phyloP scores from a whole-genome alignment of 2,888 invertebrate species.

The Sphaerophoria rueppellii region DNA sequence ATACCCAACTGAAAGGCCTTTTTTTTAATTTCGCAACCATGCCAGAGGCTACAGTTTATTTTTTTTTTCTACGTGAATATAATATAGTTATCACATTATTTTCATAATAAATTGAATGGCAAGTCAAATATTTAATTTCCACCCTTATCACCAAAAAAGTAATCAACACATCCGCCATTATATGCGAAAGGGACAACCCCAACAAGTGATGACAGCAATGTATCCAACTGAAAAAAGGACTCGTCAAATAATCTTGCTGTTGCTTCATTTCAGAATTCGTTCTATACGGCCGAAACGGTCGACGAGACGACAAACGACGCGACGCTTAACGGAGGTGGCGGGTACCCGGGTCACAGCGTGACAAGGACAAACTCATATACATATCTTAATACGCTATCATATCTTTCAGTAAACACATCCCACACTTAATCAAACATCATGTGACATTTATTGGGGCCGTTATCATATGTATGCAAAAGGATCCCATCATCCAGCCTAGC shows the following conservation, averaged over 20 bases:
- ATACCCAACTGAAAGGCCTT: not conserved
- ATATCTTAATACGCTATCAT: slow-evolving; percentile 71
- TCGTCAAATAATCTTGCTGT: slow-evolving; percentile 47
- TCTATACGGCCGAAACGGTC: not conserved
- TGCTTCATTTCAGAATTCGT: slow-evolving; percentile 49
- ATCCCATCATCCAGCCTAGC: slow-evolving; percentile 26
- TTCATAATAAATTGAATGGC: slow-evolving; percentile 50
- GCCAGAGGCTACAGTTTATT: not conserved
- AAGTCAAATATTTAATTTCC: slow-evolving; percentile 66
- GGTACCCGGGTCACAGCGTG: not conserved
- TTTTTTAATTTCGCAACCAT: not conserved
- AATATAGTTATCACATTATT: slow-evolving; percentile 37
- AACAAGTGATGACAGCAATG: slow-evolving; percentile 24
- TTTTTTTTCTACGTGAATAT: not conserved
- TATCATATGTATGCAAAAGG: slow-evolving; percentile 60
- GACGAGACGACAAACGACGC: too few relatives aligned
- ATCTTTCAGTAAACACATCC: slow-evolving; percentile 60
- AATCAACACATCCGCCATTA: slow-evolving; percentile 55
- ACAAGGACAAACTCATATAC: slow-evolving; percentile 52
- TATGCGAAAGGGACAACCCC: slow-evolving; percentile 14
- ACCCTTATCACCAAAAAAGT: slow-evolving; percentile 42
- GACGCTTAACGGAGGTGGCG: not conserved
- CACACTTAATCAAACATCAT: slow-evolving; percentile 67
- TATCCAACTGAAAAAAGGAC: slow-evolving; percentile 29
- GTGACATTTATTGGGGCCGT: slow-evolving; percentile 58